Percentiles rank a stretch among this genome's conserved stretches.
Conservation (phyloP, 2,797 vertebrate genomes). For the Poeciliopsis turneri region DNA sequence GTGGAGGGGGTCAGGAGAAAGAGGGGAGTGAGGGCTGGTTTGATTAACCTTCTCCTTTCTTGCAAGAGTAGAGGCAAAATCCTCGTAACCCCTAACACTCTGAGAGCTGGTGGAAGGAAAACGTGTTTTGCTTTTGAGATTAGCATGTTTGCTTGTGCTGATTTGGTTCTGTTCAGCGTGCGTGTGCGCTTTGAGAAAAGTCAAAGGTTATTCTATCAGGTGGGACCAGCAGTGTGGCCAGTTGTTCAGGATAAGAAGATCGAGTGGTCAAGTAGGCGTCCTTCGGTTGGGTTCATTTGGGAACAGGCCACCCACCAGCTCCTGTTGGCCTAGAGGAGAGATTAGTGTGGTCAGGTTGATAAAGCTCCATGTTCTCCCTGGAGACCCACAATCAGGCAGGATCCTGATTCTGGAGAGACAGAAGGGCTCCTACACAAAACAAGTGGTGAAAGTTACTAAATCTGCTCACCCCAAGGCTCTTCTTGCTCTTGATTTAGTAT, state of each 20-base stretch:
- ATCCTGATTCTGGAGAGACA: slow-evolving; percentile 41
- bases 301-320: slow-evolving; percentile 60
- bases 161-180: slow-evolving; percentile 21
- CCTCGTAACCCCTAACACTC: slow-evolving; percentile 7
- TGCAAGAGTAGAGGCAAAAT: slow-evolving; percentile 31
- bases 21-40: slow-evolving; percentile 24
- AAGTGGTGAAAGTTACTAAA: slow-evolving; percentile 38
- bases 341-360: slow-evolving; percentile 68
- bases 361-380: slow-evolving; percentile 53
- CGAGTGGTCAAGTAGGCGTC: slow-evolving; percentile 81
- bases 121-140: slow-evolving; percentile 57
- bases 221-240: slow-evolving; percentile 48
- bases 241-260: slow-evolving; percentile 56
- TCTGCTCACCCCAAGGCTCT: slow-evolving; percentile 25
- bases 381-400: slow-evolving; percentile 50
- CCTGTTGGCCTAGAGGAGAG: slow-evolving; percentile 58
- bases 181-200: slow-evolving; percentile 23
- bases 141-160: slow-evolving; percentile 36
- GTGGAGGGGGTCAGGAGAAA: neutral
- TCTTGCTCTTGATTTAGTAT: slow-evolving; percentile 21
- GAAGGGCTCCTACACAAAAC: slow-evolving; percentile 44
- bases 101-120: slow-evolving; percentile 21
- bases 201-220: slow-evolving; percentile 69
- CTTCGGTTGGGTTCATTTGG: slow-evolving; percentile 83
- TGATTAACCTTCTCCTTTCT: slow-evolving; percentile 51